Evolutionary conservation across 1,140 invertebrate genomes (phyloP).

Genomic region (Ceratina australensis): DNA sequence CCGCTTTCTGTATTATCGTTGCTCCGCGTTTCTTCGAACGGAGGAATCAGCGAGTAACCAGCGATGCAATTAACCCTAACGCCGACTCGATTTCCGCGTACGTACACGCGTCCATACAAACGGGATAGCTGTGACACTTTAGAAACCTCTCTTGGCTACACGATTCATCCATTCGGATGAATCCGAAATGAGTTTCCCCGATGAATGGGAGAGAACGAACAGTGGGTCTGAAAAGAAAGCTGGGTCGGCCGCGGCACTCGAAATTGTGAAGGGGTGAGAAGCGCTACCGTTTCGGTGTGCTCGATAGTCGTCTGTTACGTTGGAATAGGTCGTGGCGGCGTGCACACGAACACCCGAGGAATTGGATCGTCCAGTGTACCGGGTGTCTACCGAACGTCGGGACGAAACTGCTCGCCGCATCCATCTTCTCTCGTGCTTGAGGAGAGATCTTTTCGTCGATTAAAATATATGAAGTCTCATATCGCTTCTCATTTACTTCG

Average conservation of each 20-base stretch:
- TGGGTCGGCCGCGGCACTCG: neutral
- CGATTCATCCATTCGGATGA: too few species aligned
- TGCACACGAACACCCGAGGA: constrained; percentile 61
- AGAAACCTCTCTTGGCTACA: too few species aligned
- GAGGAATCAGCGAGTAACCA: neutral
- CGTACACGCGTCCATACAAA: too few species aligned
- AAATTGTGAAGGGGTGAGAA: constrained; percentile 42
- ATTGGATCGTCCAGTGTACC: constrained; percentile 70
- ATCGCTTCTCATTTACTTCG: too few species aligned
- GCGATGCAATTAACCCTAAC: neutral
- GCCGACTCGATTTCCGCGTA: neutral
- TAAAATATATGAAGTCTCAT: too few species aligned
- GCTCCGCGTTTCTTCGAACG: neutral
- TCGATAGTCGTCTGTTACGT: constrained; percentile 70
- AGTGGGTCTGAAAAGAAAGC: neutral
- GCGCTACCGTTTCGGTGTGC: constrained; percentile 59
- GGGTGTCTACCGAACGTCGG: constrained; percentile 44
- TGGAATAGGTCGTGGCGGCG: constrained; percentile 67
- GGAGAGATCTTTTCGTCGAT: too few species aligned
- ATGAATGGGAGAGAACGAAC: neutral
- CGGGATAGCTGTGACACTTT: too few species aligned
- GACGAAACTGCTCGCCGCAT: neutral
- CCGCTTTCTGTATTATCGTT: neutral
- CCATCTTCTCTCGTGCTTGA: neutral
- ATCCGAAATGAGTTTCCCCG: neutral